Conservation (phyloP, 2,797 vertebrate species). For the Crenuchus spilurus region DNA sequence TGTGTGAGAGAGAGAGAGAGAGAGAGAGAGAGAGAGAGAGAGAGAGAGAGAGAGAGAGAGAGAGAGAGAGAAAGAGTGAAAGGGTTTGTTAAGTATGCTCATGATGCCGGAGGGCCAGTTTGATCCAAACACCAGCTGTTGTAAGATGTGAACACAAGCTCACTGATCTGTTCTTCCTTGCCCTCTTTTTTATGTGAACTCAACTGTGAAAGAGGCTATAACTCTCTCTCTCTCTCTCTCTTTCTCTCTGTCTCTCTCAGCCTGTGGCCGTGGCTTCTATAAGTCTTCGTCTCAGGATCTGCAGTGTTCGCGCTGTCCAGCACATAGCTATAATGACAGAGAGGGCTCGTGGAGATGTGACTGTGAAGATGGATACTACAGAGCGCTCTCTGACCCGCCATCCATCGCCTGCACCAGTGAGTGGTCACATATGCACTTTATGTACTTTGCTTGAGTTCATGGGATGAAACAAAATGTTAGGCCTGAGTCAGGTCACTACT, state of each 20-base stretch:
- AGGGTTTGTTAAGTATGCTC: slow-evolving; percentile 45
- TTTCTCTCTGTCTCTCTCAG: slow-evolving; percentile 65
- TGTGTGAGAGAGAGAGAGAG: slow-evolving; percentile 13
- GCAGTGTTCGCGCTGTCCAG: slow-evolving; percentile 95
- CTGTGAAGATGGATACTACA: slow-evolving; percentile 96
- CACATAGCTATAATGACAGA: slow-evolving; percentile 93
- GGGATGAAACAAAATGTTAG: no score
- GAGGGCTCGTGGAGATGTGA: slow-evolving; percentile 96
- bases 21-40: background rate
- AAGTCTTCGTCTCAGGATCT: slow-evolving; percentile 98
- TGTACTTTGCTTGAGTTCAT: no score
- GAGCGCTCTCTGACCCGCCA: slow-evolving; percentile 89
- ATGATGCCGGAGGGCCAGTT: slow-evolving; percentile 54
- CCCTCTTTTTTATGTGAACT: slow-evolving; percentile 57
- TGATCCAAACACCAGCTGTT: slow-evolving; percentile 57
- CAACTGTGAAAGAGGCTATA: slow-evolving; percentile 52
- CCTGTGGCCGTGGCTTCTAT: slow-evolving; percentile 96
- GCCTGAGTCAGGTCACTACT: no score
- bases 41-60: background rate
- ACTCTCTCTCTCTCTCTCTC: slow-evolving; percentile 10
- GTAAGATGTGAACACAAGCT: slow-evolving; percentile 45
- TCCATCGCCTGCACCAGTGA: slow-evolving; percentile 96
- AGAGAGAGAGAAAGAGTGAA: background rate
- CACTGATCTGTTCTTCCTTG: slow-evolving; percentile 64
- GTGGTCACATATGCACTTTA: slow-evolving; percentile 65